Evolutionary conservation across 92 coral and sea anemone genomes (phyloP).

Genomic region (Zoanthus sansibaricus): DNA sequence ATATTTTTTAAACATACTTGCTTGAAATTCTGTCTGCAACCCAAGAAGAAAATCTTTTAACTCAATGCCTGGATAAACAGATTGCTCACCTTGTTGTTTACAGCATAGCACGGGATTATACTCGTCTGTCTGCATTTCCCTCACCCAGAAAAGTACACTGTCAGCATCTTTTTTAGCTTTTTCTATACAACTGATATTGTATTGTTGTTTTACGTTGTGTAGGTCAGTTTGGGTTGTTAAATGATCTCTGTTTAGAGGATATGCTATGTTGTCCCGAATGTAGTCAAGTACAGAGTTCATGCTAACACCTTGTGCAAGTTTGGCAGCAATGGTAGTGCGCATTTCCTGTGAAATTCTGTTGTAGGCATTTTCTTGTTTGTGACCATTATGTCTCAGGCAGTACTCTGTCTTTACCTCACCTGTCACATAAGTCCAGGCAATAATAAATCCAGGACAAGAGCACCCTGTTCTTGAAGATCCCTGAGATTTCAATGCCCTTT

Average conservation of each 20-base stretch:
- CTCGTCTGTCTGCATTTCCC: slow-evolving; percentile 24
- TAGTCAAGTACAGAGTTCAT: slow-evolving; percentile 49
- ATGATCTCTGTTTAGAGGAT: slow-evolving; percentile 48
- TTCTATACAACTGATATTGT: not conserved
- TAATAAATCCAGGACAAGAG: not conserved
- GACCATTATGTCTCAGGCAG: too few relatives aligned
- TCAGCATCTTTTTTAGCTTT: too few relatives aligned
- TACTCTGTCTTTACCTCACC: too few relatives aligned
- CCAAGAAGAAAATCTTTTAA: too few relatives aligned
- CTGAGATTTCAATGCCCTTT: slow-evolving; percentile 46
- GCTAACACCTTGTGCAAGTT: slow-evolving; percentile 43
- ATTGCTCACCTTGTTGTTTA: slow-evolving; percentile 34
- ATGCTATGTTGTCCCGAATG: not conserved
- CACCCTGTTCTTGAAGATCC: slow-evolving; percentile 46
- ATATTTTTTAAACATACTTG: too few relatives aligned
- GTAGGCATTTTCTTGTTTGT: slow-evolving; percentile 29
- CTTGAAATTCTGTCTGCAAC: too few relatives aligned
- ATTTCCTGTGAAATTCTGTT: slow-evolving; percentile 40
- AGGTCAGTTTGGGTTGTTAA: slow-evolving; percentile 31
- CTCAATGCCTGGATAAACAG: not conserved
- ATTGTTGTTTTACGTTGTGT: slow-evolving; percentile 54
- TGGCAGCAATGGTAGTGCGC: slow-evolving; percentile 34
- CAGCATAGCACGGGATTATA: slow-evolving; percentile 41
- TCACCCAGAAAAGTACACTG: slow-evolving; percentile 29
- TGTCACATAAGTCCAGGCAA: too few relatives aligned